Percentiles rank a stretch among this genome's conserved stretches.
These are phyloP conservation scores for Piliocolobus tephrosceles DNA, from an alignment of 2,113 vertebrate genomes.

Conservation along the genomic window DNA sequence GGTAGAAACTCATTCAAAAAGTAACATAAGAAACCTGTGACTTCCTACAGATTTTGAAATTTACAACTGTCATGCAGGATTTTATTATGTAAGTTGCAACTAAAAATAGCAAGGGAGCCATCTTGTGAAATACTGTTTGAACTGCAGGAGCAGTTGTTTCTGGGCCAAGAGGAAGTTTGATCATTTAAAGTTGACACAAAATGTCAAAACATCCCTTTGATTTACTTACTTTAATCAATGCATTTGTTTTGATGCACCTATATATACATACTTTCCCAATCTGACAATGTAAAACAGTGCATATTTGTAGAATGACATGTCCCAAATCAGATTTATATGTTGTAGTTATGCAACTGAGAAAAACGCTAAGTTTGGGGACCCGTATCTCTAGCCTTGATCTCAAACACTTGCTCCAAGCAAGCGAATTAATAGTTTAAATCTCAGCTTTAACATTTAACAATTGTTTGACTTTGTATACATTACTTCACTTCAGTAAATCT, in stretches of 20 bases:
- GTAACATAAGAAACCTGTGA: neutral
- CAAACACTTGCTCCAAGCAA: neutral
- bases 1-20: neutral
- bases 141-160: neutral
- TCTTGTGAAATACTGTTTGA: constrained; percentile 60
- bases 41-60: constrained; percentile 7
- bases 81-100: constrained; percentile 27
- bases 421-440: neutral
- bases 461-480: neutral
- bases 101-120: constrained; percentile 57
- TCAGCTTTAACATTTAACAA: neutral
- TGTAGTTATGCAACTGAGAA: neutral
- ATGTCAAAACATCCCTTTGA: neutral
- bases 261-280: neutral
- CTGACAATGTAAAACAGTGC: neutral
- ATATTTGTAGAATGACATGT: neutral
- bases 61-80: neutral
- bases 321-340: neutral
- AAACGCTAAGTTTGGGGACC: neutral
- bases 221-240: neutral
- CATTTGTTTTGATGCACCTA: neutral
- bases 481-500: neutral
- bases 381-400: neutral
- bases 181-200: neutral
- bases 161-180: neutral